Evolutionary conservation across 2,113 vertebrate genomes (phyloP).

Genomic region (Eubucco bourcierii): DNA sequence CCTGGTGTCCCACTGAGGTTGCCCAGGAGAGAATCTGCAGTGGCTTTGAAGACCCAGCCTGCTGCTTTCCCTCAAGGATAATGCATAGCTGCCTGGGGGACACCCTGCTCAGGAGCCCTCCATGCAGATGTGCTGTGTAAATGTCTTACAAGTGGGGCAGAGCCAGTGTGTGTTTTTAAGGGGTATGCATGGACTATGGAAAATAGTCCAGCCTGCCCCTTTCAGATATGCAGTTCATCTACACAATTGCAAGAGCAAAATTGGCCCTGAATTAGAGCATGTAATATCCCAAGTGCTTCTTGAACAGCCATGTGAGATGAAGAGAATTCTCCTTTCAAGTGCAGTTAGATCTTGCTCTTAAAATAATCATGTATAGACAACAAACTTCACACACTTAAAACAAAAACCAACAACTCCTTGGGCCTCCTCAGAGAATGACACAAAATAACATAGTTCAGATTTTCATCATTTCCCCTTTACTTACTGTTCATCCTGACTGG

Average conservation of each 20-base stretch:
- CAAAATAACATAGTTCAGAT: neutral
- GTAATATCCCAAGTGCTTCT: neutral
- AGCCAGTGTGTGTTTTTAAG: neutral
- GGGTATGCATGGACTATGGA: neutral
- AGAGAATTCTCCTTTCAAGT: neutral
- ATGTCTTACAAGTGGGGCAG: neutral
- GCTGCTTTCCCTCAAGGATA: neutral
- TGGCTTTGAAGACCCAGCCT: neutral
- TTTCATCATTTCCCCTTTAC: neutral
- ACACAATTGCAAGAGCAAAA: neutral
- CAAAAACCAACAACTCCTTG: neutral
- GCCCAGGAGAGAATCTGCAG: rapidly evolving
- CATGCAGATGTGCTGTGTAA: rapidly evolving
- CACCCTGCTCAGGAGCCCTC: neutral
- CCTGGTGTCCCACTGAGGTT: rapidly evolving
- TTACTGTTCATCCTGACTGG: rapidly evolving
- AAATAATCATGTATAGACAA: neutral
- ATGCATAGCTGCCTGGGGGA: neutral
- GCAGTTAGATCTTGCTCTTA: neutral
- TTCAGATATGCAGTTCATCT: neutral
- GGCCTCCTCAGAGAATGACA: neutral
- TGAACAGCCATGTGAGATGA: neutral
- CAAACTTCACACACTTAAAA: neutral
- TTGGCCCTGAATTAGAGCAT: neutral
- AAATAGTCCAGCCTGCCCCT: neutral